A percentile compares a stretch with the other conserved stretches of the same genome.
Conservation (phyloP, 2,888 invertebrate species). For the Creontiades dilutus region DNA sequence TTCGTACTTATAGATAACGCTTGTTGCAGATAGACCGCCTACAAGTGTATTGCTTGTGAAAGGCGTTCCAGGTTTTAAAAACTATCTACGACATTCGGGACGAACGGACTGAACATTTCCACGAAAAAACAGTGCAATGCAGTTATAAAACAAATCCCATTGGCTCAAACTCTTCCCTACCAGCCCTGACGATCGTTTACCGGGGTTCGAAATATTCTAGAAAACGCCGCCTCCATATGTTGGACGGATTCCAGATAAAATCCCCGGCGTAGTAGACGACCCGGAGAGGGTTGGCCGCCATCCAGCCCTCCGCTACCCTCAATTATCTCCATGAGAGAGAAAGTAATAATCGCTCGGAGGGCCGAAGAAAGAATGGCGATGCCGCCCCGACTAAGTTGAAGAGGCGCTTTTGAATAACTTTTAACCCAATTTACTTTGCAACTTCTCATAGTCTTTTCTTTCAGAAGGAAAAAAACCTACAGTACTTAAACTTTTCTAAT, state of each 20-base stretch:
- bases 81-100: too few species aligned
- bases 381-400: neutral
- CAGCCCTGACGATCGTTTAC: neutral
- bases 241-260: conserved; percentile 38
- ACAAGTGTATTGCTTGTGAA: too few species aligned
- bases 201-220: neutral
- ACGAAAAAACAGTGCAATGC: neutral
- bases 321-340: conserved; percentile 33
- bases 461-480: neutral
- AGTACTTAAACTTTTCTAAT: conserved; percentile 8
- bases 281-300: neutral
- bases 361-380: neutral
- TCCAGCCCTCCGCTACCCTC: conserved; percentile 16
- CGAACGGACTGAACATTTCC: too few species aligned
- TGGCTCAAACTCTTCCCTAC: neutral
- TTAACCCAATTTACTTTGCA: neutral
- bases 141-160: neutral
- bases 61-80: too few species aligned
- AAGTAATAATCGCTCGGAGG: conserved; percentile 22
- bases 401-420: conserved; percentile 3
- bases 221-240: conserved; percentile 10
- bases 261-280: neutral
- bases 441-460: neutral
- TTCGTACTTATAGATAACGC: too few species aligned
- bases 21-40: too few species aligned